A percentile compares a stretch with the other conserved stretches of the same genome.
These are phyloP conservation scores for Athetis lepigone DNA, from an alignment of 2,888 invertebrate species.

Conservation along the genomic window DNA sequence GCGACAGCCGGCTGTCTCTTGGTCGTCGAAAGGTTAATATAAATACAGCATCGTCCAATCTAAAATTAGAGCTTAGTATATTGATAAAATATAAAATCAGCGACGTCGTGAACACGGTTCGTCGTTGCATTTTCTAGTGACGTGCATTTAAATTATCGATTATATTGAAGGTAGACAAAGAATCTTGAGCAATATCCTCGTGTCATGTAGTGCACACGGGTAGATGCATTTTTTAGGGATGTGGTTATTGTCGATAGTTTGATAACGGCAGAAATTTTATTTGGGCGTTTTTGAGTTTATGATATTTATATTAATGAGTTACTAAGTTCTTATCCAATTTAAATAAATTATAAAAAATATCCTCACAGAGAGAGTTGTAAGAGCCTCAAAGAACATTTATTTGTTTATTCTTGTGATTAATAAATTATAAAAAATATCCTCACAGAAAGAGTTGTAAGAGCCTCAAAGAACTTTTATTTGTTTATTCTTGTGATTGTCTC, in stretches of 20 bases:
- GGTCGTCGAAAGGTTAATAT: too few species aligned
- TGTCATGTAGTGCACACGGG: conserved; percentile 68
- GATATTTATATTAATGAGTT: too few species aligned
- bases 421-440: too few species aligned
- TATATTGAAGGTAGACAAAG: conserved; percentile 73
- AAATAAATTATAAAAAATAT: too few species aligned
- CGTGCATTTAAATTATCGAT: conserved; percentile 78
- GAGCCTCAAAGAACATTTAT: too few species aligned
- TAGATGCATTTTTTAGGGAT: conserved; percentile 66
- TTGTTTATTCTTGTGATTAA: too few species aligned
- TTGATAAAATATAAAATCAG: conserved; percentile 60
- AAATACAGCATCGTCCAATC: conserved; percentile 46
- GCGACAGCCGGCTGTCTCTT: too few species aligned
- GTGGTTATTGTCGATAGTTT: conserved; percentile 48
- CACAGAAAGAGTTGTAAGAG: too few species aligned
- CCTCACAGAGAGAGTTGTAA: too few species aligned
- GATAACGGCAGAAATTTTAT: not conserved
- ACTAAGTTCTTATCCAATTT: too few species aligned
- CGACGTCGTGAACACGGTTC: conserved; percentile 60
- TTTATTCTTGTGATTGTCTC: too few species aligned
- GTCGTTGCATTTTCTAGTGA: conserved; percentile 66
- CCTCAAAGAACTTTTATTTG: too few species aligned
- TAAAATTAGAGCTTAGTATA: conserved; percentile 55
- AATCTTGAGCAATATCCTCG: conserved; percentile 69
- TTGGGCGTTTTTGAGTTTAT: not conserved